Evolutionary conservation across 2,888 invertebrate species (phyloP), one percentile per base, ranked within the genome.

Genomic region (Melanostoma mellinum): DNA sequence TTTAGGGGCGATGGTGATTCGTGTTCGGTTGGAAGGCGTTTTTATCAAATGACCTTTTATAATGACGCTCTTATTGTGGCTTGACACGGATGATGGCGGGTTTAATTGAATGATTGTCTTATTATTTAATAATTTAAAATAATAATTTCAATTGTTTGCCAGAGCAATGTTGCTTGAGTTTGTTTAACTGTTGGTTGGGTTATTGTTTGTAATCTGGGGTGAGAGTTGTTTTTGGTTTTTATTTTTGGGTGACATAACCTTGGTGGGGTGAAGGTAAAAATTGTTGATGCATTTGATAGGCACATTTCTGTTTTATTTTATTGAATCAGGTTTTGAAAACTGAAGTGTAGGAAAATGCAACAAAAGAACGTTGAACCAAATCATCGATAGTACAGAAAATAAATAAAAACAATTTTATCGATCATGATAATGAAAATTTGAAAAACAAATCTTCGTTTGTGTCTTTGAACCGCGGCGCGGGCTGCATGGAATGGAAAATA

Each of bases 71-170:
- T 71, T 63, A 56, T 63, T 55, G 52, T 44, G 68, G 61, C 32
- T 20, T 73, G 67, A 76, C 60, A 50, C 30, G 38, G 10, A 38
- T 6, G 46, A 61, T 52, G 55, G 33, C 53, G 53, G 48, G 44
- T 38, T 61, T 46, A 82, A 82, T 67, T 82, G 82, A 72, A 82
- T 73, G 73, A 82, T 82, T 78, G 58, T 63, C 68, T 69, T 78
- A 56, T 78, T 73, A 82, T 82, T 82, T 77, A 69, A 73, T 82
- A 77, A 78, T 82, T 77, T 52, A 42, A 58, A 55, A 77, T 68
- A 61, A 58, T 55, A 73, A 77, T 72, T 81, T 50, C 6, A 38
- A 44, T 69, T 20, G 20, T 71, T 10, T 46, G 20, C 63, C 20
- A 20, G 4, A 8, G 52, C 65, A 40, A 8, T 10, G 32, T 10